These are phyloP conservation scores for Rhagoletis zephyria DNA, from an alignment of 1,140 invertebrate genomes.

Conservation along the genomic window DNA sequence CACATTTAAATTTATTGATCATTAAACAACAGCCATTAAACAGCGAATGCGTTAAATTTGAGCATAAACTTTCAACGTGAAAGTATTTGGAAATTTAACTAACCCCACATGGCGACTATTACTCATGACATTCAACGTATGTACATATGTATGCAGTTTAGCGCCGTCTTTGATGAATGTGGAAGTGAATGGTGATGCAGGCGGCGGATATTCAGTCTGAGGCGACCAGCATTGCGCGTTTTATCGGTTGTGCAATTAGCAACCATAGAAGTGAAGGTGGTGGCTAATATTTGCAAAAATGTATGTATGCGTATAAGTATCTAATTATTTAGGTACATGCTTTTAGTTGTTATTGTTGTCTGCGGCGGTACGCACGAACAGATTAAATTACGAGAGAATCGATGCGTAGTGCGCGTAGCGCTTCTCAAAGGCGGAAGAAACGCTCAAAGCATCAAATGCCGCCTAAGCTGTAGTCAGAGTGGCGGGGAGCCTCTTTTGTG, in stretches of 20 bases:
- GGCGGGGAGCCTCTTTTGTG: neutral
- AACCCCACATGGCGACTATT: no score
- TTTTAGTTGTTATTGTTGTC: neutral
- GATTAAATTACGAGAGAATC: constrained; percentile 28
- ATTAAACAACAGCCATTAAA: neutral
- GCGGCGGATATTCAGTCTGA: neutral
- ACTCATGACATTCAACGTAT: no score
- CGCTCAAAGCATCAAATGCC: neutral
- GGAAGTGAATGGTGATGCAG: neutral
- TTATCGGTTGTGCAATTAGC: constrained; percentile 24
- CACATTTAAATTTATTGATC: neutral
- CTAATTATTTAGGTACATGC: neutral
- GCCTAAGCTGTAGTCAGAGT: neutral
- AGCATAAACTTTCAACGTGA: constrained; percentile 3
- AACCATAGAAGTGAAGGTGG: constrained; percentile 27
- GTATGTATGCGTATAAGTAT: neutral
- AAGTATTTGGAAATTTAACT: neutral
- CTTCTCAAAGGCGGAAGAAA: constrained; percentile 23
- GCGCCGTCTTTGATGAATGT: neutral
- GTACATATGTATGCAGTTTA: neutral
- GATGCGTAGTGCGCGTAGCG: neutral
- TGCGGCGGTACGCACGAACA: constrained; percentile 17
- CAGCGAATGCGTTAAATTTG: neutral
- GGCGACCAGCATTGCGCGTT: neutral
- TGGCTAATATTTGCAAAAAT: neutral